Base-by-base conservation (phyloP, 2,113 vertebrate species). In the Oryzias woworae region DNA sequence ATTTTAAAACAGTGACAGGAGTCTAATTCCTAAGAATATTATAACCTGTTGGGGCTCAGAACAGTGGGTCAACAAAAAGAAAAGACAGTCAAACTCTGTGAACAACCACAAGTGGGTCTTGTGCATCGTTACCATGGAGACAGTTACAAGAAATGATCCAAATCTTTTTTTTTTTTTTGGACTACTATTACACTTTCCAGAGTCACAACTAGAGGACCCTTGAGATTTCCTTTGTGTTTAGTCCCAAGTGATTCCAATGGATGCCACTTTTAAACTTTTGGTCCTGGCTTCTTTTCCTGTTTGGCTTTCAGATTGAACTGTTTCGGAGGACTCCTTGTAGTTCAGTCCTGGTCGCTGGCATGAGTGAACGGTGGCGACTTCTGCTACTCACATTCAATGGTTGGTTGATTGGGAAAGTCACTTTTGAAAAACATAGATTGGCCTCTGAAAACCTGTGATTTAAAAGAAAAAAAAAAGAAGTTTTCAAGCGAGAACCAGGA, bases 391-490 rank as follows among this genome's bases (percentile, higher is more conserved):
- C 84, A 81, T 80, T 78, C 87, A 70, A 43, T 22, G 69, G 59
- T 28, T 73, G 66, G 69, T 81, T 77, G 85, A 84, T 78, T 77
- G 64, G 59, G 48, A 69, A 10, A 76, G 85, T 86, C 91, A 93
- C 88, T 95, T 95, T 90, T 93, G 90, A 87, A 93, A 94, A 73
- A 95, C 82, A 81, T 93, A 95, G 54, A 95, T 88, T 53, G 94
- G 93, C 80, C 94, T 93, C 81, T 95, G 93, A 85, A 95, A 95
- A 78, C 94, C 94, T 95, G 77, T n/a, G 22, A 57, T 1, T 1
- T 51, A 7, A 51, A 2, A 2, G 18, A 7, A 45, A 36, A 41
- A 59, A 43, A 3, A 48, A 14, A 16, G 5, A 16, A 14, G 16
- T 17, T 18, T 48, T 18, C 17, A 47, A 16, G 45, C n/a, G 52